A percentile compares a stretch with the other conserved stretches of the same genome.
Conservation (phyloP, 2,797 vertebrate species). For the Nothura maculosa region DNA sequence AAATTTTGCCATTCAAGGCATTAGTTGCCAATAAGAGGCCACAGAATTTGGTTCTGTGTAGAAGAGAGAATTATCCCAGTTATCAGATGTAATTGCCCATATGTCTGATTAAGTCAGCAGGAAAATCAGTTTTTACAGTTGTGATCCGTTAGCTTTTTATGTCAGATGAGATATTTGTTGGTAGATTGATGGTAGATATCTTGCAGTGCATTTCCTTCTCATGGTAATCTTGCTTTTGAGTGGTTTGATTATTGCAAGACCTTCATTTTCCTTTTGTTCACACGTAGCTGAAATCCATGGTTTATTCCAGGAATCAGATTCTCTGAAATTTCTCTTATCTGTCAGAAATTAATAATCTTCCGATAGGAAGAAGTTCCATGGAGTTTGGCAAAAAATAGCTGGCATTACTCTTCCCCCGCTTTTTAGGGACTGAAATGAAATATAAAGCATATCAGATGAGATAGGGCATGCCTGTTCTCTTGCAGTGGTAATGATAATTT, state of each 20-base stretch:
- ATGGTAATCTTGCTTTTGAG: background rate
- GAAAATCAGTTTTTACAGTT: background rate
- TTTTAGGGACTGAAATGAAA: background rate
- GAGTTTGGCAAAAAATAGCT: background rate
- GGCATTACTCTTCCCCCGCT: accelerated
- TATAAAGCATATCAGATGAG: background rate
- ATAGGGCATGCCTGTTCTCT: background rate
- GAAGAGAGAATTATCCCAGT: background rate
- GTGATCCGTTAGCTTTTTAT: background rate
- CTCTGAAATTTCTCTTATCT: background rate
- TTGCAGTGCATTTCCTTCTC: background rate
- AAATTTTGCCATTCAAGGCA: background rate
- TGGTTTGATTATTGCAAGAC: background rate
- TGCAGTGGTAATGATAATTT: accelerated
- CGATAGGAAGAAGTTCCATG: background rate
- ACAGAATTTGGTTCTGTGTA: background rate
- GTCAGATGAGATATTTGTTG: background rate
- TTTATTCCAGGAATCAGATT: background rate
- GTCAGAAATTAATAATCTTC: background rate
- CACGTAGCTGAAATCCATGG: background rate
- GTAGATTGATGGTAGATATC: background rate
- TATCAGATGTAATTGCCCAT: background rate
- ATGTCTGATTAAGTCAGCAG: background rate
- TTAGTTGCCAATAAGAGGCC: background rate
- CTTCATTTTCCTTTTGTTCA: background rate